Evolutionary conservation across 2,113 vertebrate species (phyloP), one percentile per base, ranked within the genome.

Genomic region (Chelonoidis abingdonii): DNA sequence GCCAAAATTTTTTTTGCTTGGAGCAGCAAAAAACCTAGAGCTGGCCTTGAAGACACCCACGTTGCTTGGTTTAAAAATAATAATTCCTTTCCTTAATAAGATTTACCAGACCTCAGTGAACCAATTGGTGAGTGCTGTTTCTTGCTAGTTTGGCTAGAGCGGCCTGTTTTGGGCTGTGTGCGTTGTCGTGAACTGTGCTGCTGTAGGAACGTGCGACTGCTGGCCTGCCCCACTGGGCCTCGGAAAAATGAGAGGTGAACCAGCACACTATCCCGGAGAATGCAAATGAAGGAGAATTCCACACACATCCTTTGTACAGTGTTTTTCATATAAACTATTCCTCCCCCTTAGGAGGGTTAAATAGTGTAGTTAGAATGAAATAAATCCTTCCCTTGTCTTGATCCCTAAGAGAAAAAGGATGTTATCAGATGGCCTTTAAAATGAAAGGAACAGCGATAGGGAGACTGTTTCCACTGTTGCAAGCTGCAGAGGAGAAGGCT

Each of bases 51-150:
- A 94, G 87, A 3, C 12, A 49, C 12, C 31, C 9, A 25, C 9
- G 2, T 76, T 89, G 82, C 88, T 82, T 52, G 5, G 10, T 1
- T 0, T 69, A 86, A 80, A 75, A 92, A 79, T 50, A 75, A 1
- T 86, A 82, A 49, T 81, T 87, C 8, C 1, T 16, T 75, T 22
- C 38, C 38, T 41, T 75, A 17, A 41, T 57, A 80, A 83, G 8
- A 82, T 35, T 65, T 87, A 12, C 54, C 27, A 93, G 83, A 80
- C 83, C 41, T 9, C 87, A 24, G 21, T 87, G 69, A 95, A 94
- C 57, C 88, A 93, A 90, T 85, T 25, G 7, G 27, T 10, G 19
- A 38, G 10, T 59, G 3, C 10, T 87, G 8, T 85, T 93, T 12
- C 29, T 57, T 88, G 56, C 9, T 90, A 22, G 10, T 35, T 87